Evolutionary conservation across 2,888 invertebrate genomes (phyloP), one percentile per base, ranked within the genome.

Genomic region (Orthosia incerta): DNA sequence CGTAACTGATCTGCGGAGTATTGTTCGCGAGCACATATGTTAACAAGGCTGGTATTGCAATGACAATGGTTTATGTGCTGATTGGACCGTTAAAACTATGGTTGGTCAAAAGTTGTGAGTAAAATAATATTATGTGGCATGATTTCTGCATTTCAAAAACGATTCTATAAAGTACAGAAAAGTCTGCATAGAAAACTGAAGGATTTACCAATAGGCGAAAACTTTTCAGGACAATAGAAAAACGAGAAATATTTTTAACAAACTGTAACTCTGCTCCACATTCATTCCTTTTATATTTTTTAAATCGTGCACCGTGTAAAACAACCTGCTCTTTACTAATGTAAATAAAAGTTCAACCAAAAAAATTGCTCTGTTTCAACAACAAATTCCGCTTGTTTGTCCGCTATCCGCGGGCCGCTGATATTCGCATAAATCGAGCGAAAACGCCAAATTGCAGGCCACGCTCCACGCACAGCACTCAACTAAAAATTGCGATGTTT

Each of bases 391-490:
- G 89, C 93, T 94, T 95, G 95, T 96, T 95, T 94, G 94, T 91
- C 89, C 94, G 93, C 93, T 94, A 93, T 94, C 94, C 93, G 91
- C 93, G 92, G 90, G 89, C 82, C 91, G 90, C 90, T 93, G 94
- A 94, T 94, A 93, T 93, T 92, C 94, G 87, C 94, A 95, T 96
- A 96, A 96, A 96, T 95, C 92, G 92, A 91, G 92, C 91, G 93
- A 91, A 95, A 95, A 93, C 92, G 92, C 93, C 93, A 94, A 96
- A 96, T 95, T 95, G 95, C 95, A 90, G 86, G 91, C 91, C 88
- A 93, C 94, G 94, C 91, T 92, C 93, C 93, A 93, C 93, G 90
- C 88, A 92, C 92, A 87, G 89, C 93, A 91, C 93, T 94, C 93
- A 90, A 94, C 94, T 92, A 93, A 94, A 95, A 95, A 94, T 93